Evolutionary conservation across 2,113 vertebrate genomes (phyloP).

Genomic region (Rhegmatorhina hoffmannsi): DNA sequence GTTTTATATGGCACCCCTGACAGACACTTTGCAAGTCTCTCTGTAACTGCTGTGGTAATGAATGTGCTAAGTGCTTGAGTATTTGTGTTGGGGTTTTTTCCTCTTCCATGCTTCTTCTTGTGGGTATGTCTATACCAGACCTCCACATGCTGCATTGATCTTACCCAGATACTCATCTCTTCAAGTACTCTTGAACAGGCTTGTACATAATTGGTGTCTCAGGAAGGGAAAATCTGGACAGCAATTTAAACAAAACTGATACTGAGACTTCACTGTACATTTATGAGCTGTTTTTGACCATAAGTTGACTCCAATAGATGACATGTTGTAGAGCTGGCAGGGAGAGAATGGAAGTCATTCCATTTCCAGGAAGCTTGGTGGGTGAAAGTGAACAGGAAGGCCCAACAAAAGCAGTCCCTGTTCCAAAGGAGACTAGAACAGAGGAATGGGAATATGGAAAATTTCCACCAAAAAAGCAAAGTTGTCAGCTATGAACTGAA

Average conservation of each 20-base stretch:
- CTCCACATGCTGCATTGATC: background rate
- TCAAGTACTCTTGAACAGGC: background rate
- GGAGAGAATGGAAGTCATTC: background rate
- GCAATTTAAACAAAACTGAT: background rate
- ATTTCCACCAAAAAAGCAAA: background rate
- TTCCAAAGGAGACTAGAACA: background rate
- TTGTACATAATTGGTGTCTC: background rate
- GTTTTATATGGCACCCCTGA: background rate
- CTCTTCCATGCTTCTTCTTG: background rate
- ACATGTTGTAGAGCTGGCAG: background rate
- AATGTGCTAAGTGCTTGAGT: background rate
- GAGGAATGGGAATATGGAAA: background rate
- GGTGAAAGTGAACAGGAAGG: background rate
- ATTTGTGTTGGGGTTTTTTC: background rate
- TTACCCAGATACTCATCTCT: background rate
- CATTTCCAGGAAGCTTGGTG: background rate
- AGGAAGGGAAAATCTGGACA: background rate
- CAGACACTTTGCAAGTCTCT: background rate
- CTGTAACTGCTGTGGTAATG: background rate
- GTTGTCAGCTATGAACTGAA: background rate
- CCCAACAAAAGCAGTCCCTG: background rate
- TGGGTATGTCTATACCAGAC: background rate
- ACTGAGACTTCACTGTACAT: background rate
- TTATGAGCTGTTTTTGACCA: background rate
- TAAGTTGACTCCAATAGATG: background rate